A percentile compares a stretch with the other conserved stretches of the same genome.
phyloP scores from a whole-genome alignment of 2,113 vertebrate species.

The Scolopax mira region DNA sequence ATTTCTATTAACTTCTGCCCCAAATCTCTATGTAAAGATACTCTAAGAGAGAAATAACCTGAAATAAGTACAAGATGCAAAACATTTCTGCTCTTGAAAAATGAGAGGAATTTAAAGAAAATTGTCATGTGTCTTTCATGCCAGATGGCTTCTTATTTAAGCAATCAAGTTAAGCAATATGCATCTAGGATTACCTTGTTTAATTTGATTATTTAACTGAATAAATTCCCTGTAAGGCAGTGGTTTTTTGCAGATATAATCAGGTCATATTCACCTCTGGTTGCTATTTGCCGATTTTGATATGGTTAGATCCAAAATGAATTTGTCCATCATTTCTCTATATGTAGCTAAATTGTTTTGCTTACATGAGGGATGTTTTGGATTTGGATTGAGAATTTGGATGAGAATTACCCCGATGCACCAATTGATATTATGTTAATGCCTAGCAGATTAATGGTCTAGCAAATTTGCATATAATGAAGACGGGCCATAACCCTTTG shows the following conservation, averaged over 20 bases:
- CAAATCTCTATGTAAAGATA: not conserved
- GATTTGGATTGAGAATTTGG: not conserved
- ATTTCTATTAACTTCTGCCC: conserved; percentile 31
- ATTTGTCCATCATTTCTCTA: not conserved
- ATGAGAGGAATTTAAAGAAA: not conserved
- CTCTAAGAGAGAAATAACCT: not conserved
- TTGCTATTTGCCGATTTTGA: not conserved
- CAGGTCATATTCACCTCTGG: not conserved
- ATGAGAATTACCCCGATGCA: conserved; percentile 1
- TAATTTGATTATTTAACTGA: conserved; percentile 54
- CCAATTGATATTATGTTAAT: conserved; percentile 63
- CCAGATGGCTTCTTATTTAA: conserved; percentile 43
- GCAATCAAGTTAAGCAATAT: conserved; percentile 31
- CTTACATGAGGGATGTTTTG: conserved; percentile 13
- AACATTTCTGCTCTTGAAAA: not conserved
- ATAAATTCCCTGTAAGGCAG: conserved; percentile 6
- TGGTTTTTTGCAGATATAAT: not conserved
- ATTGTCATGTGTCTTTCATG: not conserved
- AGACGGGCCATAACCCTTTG: not conserved
- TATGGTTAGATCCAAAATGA: not conserved
- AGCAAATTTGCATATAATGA: conserved; percentile 71
- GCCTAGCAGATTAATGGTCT: conserved; percentile 51
- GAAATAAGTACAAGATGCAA: not conserved
- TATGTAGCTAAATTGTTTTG: not conserved
- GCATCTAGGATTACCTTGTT: conserved; percentile 11